Base-by-base conservation (phyloP, 2,113 vertebrate species). In the Apteryx owenii region DNA sequence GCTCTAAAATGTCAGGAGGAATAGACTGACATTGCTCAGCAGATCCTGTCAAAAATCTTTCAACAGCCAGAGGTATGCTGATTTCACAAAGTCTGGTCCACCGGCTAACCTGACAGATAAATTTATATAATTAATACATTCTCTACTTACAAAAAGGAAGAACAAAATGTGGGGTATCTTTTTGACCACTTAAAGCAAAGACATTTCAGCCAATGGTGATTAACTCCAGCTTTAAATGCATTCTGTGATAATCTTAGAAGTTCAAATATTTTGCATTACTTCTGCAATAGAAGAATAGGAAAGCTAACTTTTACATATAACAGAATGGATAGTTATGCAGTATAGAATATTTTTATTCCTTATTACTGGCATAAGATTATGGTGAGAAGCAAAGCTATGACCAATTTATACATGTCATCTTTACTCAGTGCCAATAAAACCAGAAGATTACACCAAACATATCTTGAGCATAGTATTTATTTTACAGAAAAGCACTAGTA, bases 1-100 rank as follows among this genome's bases (percentile, higher is more conserved):
- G 96, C 53, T 98, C 98, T 15, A 99, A 96, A 76, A 99, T 95
- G 90, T 99, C 98, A 68, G 92, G 77, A 51, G 99, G 99, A 89
- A 99, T 95, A n/a, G 88, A 21, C 26, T 94, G 91, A 28, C 51
- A 87, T 20, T 80, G 95, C 50, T 97, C 94, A 20, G 81, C 79
- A 40, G 98, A 97, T 3, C 97, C 97, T 0, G 22, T 96, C 77
- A 99, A 97, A 96, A 99, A 99, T 42, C 97, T 96, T 96, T 99
- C 99, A 36, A 99, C 98, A 51, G 99, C 99, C 69, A 98, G 97
- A 25, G 99, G 99, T 89, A 99, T 99, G 93, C 98, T 99, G 91
- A 99, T 98, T 97, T 99, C 99, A 98, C 99, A 99, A 11, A 99
- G 98, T 64, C 99, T 98, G 92, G 99, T 99, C 99, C 99, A 99